Base-by-base conservation (phyloP, 2,888 invertebrate species). In the Xestoiulus laeticollis region DNA sequence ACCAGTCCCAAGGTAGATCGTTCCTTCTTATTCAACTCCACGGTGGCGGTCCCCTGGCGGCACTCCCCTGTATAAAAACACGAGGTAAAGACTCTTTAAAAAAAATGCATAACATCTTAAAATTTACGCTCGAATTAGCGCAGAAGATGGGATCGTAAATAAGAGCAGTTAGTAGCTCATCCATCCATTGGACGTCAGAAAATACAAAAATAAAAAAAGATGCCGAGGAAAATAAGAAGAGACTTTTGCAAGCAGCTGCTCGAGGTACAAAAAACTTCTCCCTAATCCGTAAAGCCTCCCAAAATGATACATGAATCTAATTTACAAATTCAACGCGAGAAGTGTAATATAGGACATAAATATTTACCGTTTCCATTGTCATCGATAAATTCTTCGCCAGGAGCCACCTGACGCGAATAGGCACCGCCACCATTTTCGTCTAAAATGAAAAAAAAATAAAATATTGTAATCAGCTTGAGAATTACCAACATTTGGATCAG, bases 11-110 rank as follows among this genome's bases (percentile, higher is more conserved):
- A 84, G 48, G 90, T 90, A 22, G 87, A 87, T 26, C 89, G 88
- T 86, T 90, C 89, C 26, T 89, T 89, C 86, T 90, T 90, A 16
- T 85, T 87, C 1, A 90, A 85, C 88, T 90, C 90, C 19, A 90
- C 89, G 86, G 88, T 68, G n/a, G 89, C 44, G 22, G 33, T 88
- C 33, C 85, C 86, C 16, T 30, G 78, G 12, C 43, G 82, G 32
- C 86, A 16, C 30, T 86, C 86, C 14, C 44, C 85, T 85, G 85
- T 26, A 87, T 53, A 53, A 53, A 53, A 53, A 53, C 53, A 16
- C 4, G 53, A 19, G 53, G 53, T 53, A 32, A 83, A 26, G n/a
- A 83, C 83, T 4, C 1, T 5, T 5, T 6, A 83, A 83, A 83
- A 83, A 83, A 83, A 14, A 5, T 14, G 83, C 26, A 16, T 5